Evolutionary conservation across 2,888 invertebrate genomes (phyloP).

Genomic region (Parnassius smintheus): DNA sequence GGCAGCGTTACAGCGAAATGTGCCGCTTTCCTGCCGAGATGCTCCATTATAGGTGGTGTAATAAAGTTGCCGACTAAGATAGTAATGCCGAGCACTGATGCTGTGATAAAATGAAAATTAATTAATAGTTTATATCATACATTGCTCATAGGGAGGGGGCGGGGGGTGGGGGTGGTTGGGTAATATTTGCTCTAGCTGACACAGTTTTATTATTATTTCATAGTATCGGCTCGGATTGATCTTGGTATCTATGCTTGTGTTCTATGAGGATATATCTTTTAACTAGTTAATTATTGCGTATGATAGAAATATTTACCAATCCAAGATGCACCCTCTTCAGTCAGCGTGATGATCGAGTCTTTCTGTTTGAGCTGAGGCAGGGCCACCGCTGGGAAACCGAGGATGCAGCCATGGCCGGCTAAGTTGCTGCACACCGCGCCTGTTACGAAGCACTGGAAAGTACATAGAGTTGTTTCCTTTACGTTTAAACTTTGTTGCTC

Average conservation of each 20-base stretch:
- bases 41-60: slow-evolving; percentile 68
- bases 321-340: slow-evolving; percentile 73
- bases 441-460: slow-evolving; percentile 60
- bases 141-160: too few species aligned
- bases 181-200: too few species aligned
- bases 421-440: slow-evolving; percentile 58
- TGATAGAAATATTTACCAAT: slow-evolving; percentile 54
- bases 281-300: too few species aligned
- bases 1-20: slow-evolving; percentile 71
- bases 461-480: neutral
- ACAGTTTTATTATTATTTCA: too few species aligned
- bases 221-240: too few species aligned
- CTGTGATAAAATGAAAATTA: slow-evolving; percentile 36
- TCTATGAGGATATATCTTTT: too few species aligned
- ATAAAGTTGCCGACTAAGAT: slow-evolving; percentile 56
- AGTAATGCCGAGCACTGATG: slow-evolving; percentile 54
- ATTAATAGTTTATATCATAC: too few species aligned
- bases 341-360: slow-evolving; percentile 53
- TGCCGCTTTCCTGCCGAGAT: slow-evolving; percentile 74
- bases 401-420: slow-evolving; percentile 53
- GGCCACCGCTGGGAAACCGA: slow-evolving; percentile 81
- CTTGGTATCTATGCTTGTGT: too few species aligned
- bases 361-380: slow-evolving; percentile 74
- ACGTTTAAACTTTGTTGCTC: neutral
- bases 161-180: too few species aligned